phyloP scores from a whole-genome alignment of 1,140 invertebrate genomes.

The Drosophila busckii region DNA sequence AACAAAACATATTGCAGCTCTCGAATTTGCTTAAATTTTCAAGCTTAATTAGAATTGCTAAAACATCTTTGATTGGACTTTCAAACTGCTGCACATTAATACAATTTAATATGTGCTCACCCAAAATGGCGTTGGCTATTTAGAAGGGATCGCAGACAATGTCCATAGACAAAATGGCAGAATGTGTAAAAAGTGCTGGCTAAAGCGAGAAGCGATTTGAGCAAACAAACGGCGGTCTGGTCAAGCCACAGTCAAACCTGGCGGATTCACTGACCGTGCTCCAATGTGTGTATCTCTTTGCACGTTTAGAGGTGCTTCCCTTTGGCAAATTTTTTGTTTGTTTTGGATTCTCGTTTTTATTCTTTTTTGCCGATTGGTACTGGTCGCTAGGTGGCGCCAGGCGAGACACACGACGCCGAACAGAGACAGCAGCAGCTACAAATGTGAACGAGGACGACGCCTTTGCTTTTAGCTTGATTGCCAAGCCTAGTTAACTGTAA shows the following conservation, averaged over 20 bases:
- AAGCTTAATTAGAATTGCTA: too few relatives aligned
- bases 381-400: slow-evolving; percentile 63
- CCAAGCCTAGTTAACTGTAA: slow-evolving; percentile 77
- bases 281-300: slow-evolving; percentile 37
- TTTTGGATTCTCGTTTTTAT: slow-evolving; percentile 4
- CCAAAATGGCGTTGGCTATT: slow-evolving; percentile 13
- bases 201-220: slow-evolving; percentile 57
- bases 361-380: slow-evolving; percentile 21
- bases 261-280: slow-evolving; percentile 19
- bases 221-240: slow-evolving; percentile 56
- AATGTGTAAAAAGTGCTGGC: slow-evolving; percentile 42
- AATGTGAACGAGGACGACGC: slow-evolving; percentile 51
- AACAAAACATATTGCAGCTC: too few relatives aligned
- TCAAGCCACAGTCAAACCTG: slow-evolving; percentile 55
- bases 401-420: slow-evolving; percentile 37
- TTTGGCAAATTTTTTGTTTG: slow-evolving; percentile 6
- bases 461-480: slow-evolving; percentile 77
- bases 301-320: slow-evolving; percentile 64
- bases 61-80: too few relatives aligned
- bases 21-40: too few relatives aligned
- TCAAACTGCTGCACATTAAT: slow-evolving; percentile 3
- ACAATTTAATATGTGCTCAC: slow-evolving; percentile 14
- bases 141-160: slow-evolving; percentile 14
- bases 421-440: background rate
- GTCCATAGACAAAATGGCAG: slow-evolving; percentile 31